Conservation (phyloP, 2,797 vertebrate genomes). For the Luscinia megarhynchos region DNA sequence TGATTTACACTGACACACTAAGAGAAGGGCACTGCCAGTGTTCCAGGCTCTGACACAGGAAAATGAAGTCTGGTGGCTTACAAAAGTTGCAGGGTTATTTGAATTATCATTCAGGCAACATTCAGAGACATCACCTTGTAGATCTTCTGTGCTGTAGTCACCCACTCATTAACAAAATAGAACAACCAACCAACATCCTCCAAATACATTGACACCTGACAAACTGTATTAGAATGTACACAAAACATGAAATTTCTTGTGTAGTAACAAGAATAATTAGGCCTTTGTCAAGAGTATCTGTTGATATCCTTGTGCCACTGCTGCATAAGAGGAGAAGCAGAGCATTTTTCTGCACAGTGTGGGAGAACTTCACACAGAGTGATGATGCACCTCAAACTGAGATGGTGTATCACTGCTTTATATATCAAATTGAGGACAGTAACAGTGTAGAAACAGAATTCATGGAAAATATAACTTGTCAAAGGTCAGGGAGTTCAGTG, state of each 20-base stretch:
- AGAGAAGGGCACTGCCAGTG: fast-evolving
- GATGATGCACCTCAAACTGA: not conserved
- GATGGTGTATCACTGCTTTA: not conserved
- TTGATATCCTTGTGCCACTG: not conserved
- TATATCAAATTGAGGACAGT: not conserved
- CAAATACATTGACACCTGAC: not conserved
- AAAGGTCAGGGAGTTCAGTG: not conserved
- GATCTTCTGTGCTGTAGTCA: not conserved
- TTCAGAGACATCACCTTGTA: not conserved
- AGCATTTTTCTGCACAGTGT: not conserved
- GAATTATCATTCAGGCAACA: not conserved
- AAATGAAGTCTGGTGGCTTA: not conserved
- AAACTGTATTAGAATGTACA: not conserved
- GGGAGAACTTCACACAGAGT: not conserved
- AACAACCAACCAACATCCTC: not conserved
- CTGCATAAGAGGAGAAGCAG: not conserved
- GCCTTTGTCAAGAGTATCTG: not conserved
- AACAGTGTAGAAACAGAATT: not conserved
- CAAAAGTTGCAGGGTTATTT: not conserved
- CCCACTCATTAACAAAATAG: not conserved
- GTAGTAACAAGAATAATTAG: not conserved
- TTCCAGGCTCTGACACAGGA: not conserved
- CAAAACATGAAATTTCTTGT: not conserved
- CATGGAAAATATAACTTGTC: not conserved
- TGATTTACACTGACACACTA: not conserved